Evolutionary conservation across 2,888 invertebrate species (phyloP), one percentile per base, ranked within the genome.

Genomic region (Tuta absoluta): DNA sequence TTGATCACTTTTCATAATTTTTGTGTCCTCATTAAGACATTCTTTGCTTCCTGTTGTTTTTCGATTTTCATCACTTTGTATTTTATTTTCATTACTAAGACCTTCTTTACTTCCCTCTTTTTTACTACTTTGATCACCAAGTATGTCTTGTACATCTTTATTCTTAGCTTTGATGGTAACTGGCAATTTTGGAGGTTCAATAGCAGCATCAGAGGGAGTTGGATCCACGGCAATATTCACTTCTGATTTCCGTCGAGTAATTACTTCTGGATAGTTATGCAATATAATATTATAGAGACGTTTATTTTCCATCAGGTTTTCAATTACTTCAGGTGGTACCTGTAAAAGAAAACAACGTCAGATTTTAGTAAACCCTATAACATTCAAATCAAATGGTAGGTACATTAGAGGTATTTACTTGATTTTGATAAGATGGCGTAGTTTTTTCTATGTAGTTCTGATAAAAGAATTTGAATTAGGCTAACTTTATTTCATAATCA

Each of bases 271-370:
- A 76, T 95, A 95, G 73, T 95, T 95, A 77, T 95, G 93, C 67
- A 95, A 76, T 70, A 95, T 94, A 10, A 95, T 93, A 67, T 94
- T 94, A 80, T 94, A 95, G 0, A 95, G 80, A 14, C 92, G 91
- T 69, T 93, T 94, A 73, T 95, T 95, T 62, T 91, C 82, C 79
- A 89, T 86, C 41, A 95, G 80, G 65, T 94, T 93, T 77, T 95
- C 94, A 63, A 95, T 86, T 0, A 95, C 95, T 85, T 95, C 95
- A 37, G 93, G 77, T 38, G 95, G 95, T 0, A 95, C 94, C 95
- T 95, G 76, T 62, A 85, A 84, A 66, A 45, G 45, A 0, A 45
- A 45, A 45, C 17, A 17, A 45, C 5, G 17, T 45, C 4, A 45
- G 45, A 8, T 37, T n/a, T n/a, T n/a, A n/a, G n/a, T n/a, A n/a